Conservation (phyloP, 2,888 invertebrate genomes). For the Philereme transversata region DNA sequence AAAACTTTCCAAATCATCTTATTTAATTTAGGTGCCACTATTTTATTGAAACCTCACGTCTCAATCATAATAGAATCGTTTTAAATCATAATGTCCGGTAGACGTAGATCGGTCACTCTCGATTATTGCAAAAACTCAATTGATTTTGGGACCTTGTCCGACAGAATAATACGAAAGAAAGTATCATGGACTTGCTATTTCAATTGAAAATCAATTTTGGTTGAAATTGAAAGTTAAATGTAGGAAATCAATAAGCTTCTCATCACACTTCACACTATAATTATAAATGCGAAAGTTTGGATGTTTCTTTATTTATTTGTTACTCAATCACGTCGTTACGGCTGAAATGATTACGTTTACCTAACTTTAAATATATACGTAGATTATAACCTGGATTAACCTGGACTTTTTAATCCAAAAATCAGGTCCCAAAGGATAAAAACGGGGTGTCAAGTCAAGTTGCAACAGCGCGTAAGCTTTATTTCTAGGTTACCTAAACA, state of each 20-base stretch:
- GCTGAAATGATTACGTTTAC: no score
- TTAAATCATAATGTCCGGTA: conserved; percentile 4
- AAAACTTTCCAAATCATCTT: conserved; percentile 3
- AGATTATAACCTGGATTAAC: no score
- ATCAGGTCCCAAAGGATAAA: no score
- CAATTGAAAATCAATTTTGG: conserved; percentile 25
- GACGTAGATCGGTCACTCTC: conserved; percentile 19
- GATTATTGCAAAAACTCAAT: conserved; percentile 36
- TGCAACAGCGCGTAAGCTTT: no score
- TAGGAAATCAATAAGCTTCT: background rate
- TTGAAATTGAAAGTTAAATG: conserved; percentile 38
- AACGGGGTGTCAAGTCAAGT: no score
- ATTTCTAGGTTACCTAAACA: no score
- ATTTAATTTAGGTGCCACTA: conserved; percentile 14
- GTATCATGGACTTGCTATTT: conserved; percentile 18
- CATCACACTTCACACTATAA: no score
- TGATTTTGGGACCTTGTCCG: conserved; percentile 24
- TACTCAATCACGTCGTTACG: no score
- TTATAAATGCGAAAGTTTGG: no score
- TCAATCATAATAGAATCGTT: conserved; percentile 1
- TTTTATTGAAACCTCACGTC: background rate
- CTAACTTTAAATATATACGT: no score
- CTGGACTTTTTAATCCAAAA: no score
- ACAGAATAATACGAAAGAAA: conserved; percentile 35
- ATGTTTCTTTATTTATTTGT: no score